phyloP scores from a whole-genome alignment of 2,113 vertebrate genomes.

The Phyllostomus discolor region DNA sequence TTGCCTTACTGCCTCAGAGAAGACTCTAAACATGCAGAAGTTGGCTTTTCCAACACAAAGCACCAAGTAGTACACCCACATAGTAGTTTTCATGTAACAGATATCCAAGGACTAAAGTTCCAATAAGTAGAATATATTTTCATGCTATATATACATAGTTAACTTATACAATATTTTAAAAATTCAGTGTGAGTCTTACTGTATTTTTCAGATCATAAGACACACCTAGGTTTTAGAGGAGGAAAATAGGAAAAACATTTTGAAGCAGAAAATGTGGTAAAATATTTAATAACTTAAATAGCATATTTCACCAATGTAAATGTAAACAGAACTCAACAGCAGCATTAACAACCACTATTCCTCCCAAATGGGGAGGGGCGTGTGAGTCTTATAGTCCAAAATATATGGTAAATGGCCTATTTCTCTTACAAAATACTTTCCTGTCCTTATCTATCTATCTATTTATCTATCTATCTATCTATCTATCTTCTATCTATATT shows the following conservation, averaged over 20 bases:
- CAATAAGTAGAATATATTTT: not conserved
- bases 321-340: too few species aligned
- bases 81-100: not conserved
- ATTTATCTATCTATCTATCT: not conserved
- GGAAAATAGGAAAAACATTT: too few species aligned
- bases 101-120: not conserved
- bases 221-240: too few species aligned
- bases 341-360: too few species aligned
- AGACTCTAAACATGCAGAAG: not conserved
- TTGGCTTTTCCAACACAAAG: not conserved
- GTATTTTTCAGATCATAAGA: too few species aligned
- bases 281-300: too few species aligned
- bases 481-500: not conserved
- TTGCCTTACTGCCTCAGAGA: not conserved
- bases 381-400: too few species aligned
- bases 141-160: not conserved
- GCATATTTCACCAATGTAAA: too few species aligned
- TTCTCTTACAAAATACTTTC: not conserved
- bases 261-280: too few species aligned
- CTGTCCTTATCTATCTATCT: not conserved
- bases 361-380: too few species aligned
- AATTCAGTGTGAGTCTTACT: not conserved
- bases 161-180: not conserved
- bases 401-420: not conserved
- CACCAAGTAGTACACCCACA: not conserved